Base-by-base conservation (phyloP, 1,140 invertebrate genomes). In the Phocides pigmalion region DNA sequence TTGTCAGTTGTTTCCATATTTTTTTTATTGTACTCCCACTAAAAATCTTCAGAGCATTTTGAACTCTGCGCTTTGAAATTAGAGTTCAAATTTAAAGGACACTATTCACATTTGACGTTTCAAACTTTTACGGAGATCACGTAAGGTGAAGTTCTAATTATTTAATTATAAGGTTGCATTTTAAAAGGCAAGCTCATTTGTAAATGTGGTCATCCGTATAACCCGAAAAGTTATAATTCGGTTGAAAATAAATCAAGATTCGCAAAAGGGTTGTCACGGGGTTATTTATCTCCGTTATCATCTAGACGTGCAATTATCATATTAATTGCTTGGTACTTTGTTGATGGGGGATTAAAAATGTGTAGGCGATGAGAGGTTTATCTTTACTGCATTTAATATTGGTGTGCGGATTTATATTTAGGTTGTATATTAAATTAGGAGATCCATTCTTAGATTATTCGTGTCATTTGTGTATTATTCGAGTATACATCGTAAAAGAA, bases 251-350 rank as follows among this genome's bases (percentile, higher is more conserved):
- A 73, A 61, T 68, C 53, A 51, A 42, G 64, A 58, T 47, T 54
- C 53, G 47, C 68, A 71, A 77, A 77, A n/a, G 62, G 47, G 70
- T 74, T 77, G 77, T 72, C 74, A 69, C 63, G 49, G 47, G 59
- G 72, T 74, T 67, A 71, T 68, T 68, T 75, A 80, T 74, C 66
- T 67, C 59, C 41, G 32, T 54, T 68, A 47, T 42, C 51, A 77
- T 80, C 67, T 73, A 59, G 69, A 72, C 68, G 62, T 58, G 41
- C 68, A 67, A 80, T 80, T 77, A 75, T 68, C 77, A 80, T 80
- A 77, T 72, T 80, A 80, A 80, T 73, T 72, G 71, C 64, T 71
- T 73, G 53, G 66, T 68, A 71, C 76, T 42, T 42, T 56, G 32
- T 25, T 66, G 54, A 54, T 39, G n/a, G n/a, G 16, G 47, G 35